phyloP scores from a whole-genome alignment of 2,113 vertebrate species.

The Protomyctophum bolini region DNA sequence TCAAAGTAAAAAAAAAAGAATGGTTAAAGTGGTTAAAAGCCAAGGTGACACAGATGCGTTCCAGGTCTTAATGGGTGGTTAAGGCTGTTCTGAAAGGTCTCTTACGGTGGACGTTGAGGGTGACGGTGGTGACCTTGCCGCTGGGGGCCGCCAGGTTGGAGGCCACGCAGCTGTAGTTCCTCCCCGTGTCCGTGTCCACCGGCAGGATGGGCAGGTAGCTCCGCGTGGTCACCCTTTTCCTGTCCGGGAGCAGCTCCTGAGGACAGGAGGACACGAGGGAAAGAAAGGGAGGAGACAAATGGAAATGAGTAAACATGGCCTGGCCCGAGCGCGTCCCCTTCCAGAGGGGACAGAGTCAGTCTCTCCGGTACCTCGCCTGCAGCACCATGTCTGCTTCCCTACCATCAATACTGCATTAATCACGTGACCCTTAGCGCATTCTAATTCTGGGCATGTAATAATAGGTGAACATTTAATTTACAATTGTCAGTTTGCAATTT shows the following conservation, averaged over 20 bases:
- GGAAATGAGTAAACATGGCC: not conserved
- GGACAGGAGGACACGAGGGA: rapidly evolving
- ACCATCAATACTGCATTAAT: too few species aligned
- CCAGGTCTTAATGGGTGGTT: not conserved
- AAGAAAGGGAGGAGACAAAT: not conserved
- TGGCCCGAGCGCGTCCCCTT: not conserved
- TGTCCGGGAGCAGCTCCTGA: constrained; percentile 88
- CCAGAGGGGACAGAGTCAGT: too few species aligned
- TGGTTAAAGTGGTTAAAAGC: too few species aligned
- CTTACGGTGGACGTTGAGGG: constrained; percentile 94
- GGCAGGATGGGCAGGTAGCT: constrained; percentile 89
- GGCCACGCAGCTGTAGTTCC: constrained; percentile 88
- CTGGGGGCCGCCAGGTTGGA: constrained; percentile 83
- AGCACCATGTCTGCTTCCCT: too few species aligned
- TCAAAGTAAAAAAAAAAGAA: too few species aligned
- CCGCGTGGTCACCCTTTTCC: constrained; percentile 89
- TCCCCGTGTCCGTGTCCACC: constrained; percentile 87
- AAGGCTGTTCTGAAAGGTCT: too few species aligned
- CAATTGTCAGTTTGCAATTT: too few species aligned
- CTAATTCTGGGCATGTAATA: too few species aligned
- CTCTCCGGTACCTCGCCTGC: too few species aligned
- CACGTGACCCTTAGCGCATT: too few species aligned
- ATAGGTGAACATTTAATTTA: too few species aligned
- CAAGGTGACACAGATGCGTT: not conserved
- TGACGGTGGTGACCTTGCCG: constrained; percentile 86